Percentiles rank a stretch among this genome's conserved stretches.
Conservation (phyloP, 2,113 vertebrate species). For the Zosterops lateralis region DNA sequence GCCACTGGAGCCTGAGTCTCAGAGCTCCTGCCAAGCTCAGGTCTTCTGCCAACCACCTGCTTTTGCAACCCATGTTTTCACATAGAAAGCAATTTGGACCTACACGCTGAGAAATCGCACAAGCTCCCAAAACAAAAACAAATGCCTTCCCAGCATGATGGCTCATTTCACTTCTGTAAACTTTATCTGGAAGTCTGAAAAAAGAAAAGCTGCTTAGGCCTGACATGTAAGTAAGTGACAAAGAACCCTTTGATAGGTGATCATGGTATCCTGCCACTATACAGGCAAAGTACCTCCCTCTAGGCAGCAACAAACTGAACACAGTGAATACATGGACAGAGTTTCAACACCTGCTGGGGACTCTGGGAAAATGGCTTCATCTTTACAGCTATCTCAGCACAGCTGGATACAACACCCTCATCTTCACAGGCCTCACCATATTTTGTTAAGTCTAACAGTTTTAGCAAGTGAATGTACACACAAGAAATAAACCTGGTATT, state of each 20-base stretch:
- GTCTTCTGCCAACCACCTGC: constrained; percentile 61
- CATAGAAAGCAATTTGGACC: constrained; percentile 1
- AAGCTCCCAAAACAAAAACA: constrained; percentile 18
- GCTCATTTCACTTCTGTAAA: not conserved
- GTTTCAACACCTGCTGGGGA: not conserved
- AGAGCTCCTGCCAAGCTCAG: constrained; percentile 27
- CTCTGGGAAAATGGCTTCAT: not conserved
- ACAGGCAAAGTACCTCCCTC: not conserved
- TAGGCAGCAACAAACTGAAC: not conserved
- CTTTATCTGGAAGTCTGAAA: not conserved
- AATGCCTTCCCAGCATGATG: not conserved
- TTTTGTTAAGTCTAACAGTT: not conserved
- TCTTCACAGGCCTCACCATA: not conserved
- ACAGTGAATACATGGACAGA: not conserved
- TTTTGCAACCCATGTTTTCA: not conserved
- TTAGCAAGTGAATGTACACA: not conserved
- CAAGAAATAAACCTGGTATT: not conserved
- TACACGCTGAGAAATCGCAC: not conserved
- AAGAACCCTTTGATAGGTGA: not conserved
- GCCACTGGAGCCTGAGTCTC: not conserved
- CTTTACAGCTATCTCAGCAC: not conserved
- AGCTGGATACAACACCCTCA: not conserved
- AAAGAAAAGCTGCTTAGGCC: not conserved
- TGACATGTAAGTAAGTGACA: not conserved
- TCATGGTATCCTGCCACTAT: not conserved